A percentile compares a stretch with the other conserved stretches of the same genome.
Conservation (phyloP, 1,140 invertebrate species). For the Drosophila kepulauana region DNA sequence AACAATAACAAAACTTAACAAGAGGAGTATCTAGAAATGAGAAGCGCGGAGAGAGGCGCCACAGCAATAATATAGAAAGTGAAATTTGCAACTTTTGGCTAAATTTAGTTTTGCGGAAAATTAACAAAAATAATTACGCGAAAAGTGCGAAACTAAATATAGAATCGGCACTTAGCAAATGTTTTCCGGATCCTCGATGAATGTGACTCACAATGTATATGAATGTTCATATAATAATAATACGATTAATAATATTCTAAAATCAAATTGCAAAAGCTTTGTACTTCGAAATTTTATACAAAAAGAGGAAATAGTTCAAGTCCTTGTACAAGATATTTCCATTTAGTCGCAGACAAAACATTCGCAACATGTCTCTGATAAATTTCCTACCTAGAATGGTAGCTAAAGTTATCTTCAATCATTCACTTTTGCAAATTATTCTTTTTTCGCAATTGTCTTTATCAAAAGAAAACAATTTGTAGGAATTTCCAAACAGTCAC, state of each 20-base stretch:
- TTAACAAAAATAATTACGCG: neutral
- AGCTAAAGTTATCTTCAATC: neutral
- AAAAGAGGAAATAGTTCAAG: neutral
- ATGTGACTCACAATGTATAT: neutral
- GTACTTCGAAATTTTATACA: neutral
- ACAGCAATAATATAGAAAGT: slow-evolving; percentile 2
- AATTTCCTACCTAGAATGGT: slow-evolving; percentile 1
- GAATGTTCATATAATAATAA: neutral
- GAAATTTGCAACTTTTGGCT: slow-evolving; percentile 1
- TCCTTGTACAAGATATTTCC: slow-evolving; percentile 21
- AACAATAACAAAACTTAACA: slow-evolving; percentile 4
- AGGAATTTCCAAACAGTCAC: slow-evolving; percentile 6
- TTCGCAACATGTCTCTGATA: slow-evolving; percentile 29
- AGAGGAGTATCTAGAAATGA: slow-evolving; percentile 6
- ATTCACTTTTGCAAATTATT: neutral
- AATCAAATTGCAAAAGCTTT: neutral
- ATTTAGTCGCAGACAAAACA: slow-evolving; percentile 25
- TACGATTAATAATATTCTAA: neutral
- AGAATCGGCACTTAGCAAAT: neutral
- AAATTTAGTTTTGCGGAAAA: slow-evolving; percentile 3
- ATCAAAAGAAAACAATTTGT: slow-evolving; percentile 4
- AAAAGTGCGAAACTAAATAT: neutral
- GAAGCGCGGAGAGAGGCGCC: slow-evolving; percentile 21
- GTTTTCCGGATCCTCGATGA: neutral
- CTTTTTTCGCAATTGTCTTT: neutral